These are phyloP conservation scores for Teleogryllus occipitalis DNA, from an alignment of 1,140 invertebrate species.

Conservation along the genomic window DNA sequence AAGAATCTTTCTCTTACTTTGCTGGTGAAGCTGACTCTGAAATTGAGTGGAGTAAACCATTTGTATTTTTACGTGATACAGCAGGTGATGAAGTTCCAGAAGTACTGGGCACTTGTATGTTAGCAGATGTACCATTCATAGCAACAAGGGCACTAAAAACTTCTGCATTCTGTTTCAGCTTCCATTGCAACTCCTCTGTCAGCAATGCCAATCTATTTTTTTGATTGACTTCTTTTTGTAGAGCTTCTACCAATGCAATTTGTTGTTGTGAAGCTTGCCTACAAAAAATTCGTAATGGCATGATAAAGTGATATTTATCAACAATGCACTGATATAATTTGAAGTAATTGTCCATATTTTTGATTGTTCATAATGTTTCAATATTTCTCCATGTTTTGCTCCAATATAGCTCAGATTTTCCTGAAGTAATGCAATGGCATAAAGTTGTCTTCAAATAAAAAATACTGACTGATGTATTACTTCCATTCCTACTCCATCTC, in stretches of 20 bases:
- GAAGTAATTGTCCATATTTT: too few relatives aligned
- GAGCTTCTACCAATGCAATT: constrained; percentile 57
- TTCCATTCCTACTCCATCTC: too few relatives aligned
- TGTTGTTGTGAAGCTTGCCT: constrained; percentile 52
- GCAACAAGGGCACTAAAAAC: constrained; percentile 44
- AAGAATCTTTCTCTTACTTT: not conserved
- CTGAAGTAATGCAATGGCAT: too few relatives aligned
- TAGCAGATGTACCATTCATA: constrained; percentile 3
- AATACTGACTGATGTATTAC: too few relatives aligned
- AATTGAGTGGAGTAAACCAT: constrained; percentile 6
- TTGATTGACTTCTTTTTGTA: constrained; percentile 62
- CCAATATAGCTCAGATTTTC: too few relatives aligned
- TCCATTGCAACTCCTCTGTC: constrained; percentile 81
- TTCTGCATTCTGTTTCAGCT: constrained; percentile 66
- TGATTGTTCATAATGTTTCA: too few relatives aligned
- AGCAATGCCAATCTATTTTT: constrained; percentile 66
- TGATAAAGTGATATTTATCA: too few relatives aligned
- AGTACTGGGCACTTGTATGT: not conserved
- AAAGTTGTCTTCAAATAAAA: too few relatives aligned
- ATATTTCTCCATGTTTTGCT: too few relatives aligned
- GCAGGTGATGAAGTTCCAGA: not conserved
- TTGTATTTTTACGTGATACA: not conserved
- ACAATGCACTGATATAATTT: constrained; percentile 11
- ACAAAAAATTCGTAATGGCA: constrained; percentile 27
- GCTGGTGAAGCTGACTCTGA: not conserved